Base-by-base conservation (phyloP, 2,113 vertebrate genomes). In the Maccullochella peelii region DNA sequence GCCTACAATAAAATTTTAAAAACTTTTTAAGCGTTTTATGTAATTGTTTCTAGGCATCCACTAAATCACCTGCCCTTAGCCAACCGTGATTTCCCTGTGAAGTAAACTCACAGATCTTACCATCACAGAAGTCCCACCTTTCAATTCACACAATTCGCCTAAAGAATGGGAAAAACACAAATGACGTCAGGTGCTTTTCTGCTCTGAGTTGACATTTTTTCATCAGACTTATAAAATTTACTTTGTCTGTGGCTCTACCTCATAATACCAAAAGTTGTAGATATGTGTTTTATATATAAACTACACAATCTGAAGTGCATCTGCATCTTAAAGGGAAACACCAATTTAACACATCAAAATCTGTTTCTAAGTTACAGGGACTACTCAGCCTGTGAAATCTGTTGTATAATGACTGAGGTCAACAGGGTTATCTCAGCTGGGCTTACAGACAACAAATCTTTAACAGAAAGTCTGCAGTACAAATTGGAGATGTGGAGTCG, bases 161-260 rank as follows among this genome's bases (percentile, higher is more conserved):
- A 2, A 33, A 33, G 3, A 33, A 33, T 33, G 3, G 33, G 33
- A 33, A 33, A 33, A 33, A 33, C 33, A 33, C 33, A 33, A 33
- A 33, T 33, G 33, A 33, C 3, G 33, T 33, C 33, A 3, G 33
- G 33, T 33, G 33, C 33, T 2, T 33, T 33, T 33, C 33, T 33
- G 33, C 33, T 33, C 33, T 33, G 33, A 33, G 33, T 33, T 33
- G 33, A 33, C 3, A 4, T 33, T 33, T 33, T 33, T 33, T 33
- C 33, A n/a, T 67, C 68, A 77, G 59, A 59, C 30, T 55, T n/a
- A 7, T 76, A 33, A 58, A 75, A 58, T 69, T 75, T 55, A 75
- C 27, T 11, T 42, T 63, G n/a, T 65, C 40, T 73, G 49, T 30
- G 12, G 50, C 25, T 59, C 6, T 5, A 6, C 2, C 12, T 25